These are phyloP conservation scores for Pseudobourletiella spinata DNA, from an alignment of 1,140 invertebrate genomes.

Conservation along the genomic window DNA sequence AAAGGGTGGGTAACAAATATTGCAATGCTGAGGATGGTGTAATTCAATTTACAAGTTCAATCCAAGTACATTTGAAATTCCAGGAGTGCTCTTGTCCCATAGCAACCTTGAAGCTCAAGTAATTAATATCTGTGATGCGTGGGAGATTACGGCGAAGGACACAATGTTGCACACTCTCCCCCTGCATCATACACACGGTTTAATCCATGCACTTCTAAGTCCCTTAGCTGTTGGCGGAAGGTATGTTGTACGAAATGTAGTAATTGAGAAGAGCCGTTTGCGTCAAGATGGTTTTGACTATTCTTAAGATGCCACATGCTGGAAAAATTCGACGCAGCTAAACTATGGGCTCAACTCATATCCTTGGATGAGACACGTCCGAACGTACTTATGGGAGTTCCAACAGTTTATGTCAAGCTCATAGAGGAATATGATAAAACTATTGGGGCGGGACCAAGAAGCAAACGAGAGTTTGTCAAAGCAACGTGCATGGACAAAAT, in stretches of 20 bases:
- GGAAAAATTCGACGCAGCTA: conserved; percentile 59
- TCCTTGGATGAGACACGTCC: conserved; percentile 54
- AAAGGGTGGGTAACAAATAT: conserved; percentile 48
- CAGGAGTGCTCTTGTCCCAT: conserved; percentile 66
- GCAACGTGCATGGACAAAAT: conserved; percentile 50
- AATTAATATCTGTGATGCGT: conserved; percentile 45
- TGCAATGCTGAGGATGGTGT: not conserved
- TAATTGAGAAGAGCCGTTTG: not conserved
- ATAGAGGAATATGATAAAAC: conserved; percentile 66
- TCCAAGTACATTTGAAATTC: conserved; percentile 8
- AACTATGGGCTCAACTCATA: conserved; percentile 64
- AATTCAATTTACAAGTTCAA: not conserved
- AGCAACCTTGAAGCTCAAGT: conserved; percentile 59
- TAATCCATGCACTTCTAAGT: conserved; percentile 70
- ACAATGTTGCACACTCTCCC: conserved; percentile 71
- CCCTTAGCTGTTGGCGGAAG: conserved; percentile 62
- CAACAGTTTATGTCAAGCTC: conserved; percentile 76
- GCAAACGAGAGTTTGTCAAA: conserved; percentile 56
- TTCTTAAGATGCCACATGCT: conserved; percentile 54
- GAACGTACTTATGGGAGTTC: conserved; percentile 78
- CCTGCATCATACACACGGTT: conserved; percentile 78
- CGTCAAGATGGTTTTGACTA: not conserved
- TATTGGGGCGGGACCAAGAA: conserved; percentile 49
- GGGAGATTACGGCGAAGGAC: conserved; percentile 61
- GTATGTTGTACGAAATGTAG: conserved; percentile 30